These are phyloP conservation scores for Pardalotus punctatus DNA, from an alignment of 2,113 vertebrate genomes.

Conservation along the genomic window DNA sequence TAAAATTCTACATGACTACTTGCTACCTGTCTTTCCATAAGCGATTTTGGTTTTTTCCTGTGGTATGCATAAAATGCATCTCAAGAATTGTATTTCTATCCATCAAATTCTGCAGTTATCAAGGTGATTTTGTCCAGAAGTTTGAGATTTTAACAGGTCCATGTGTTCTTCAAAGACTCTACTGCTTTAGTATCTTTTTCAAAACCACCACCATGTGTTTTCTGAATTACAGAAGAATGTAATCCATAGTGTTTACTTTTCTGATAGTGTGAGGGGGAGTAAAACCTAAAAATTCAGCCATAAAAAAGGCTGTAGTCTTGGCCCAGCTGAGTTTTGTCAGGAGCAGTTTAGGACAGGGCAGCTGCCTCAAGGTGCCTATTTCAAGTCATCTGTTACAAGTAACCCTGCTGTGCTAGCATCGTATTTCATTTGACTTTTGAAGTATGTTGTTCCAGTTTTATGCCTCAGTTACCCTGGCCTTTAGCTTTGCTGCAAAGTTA, in stretches of 20 bases:
- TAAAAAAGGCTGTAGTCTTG: background rate
- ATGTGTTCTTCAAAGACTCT: background rate
- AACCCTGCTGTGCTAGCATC: background rate
- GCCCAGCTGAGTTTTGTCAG: background rate
- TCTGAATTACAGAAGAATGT: background rate
- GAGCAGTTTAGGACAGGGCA: background rate
- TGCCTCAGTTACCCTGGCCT: background rate
- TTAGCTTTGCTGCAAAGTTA: background rate
- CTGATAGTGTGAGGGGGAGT: background rate
- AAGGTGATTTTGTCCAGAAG: background rate
- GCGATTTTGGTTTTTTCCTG: background rate
- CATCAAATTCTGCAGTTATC: background rate
- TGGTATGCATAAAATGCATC: background rate
- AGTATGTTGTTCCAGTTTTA: background rate
- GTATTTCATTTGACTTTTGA: background rate
- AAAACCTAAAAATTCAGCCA: background rate
- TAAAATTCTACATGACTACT: background rate
- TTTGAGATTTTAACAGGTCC: background rate
- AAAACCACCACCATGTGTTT: background rate
- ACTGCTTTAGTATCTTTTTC: background rate
- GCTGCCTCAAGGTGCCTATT: background rate
- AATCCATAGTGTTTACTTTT: background rate
- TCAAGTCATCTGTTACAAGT: background rate
- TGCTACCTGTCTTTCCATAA: background rate
- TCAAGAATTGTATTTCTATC: background rate